Percentiles rank a stretch among this genome's conserved stretches.
phyloP scores from a whole-genome alignment of 2,888 invertebrate species.

The Dynastes tityus region DNA sequence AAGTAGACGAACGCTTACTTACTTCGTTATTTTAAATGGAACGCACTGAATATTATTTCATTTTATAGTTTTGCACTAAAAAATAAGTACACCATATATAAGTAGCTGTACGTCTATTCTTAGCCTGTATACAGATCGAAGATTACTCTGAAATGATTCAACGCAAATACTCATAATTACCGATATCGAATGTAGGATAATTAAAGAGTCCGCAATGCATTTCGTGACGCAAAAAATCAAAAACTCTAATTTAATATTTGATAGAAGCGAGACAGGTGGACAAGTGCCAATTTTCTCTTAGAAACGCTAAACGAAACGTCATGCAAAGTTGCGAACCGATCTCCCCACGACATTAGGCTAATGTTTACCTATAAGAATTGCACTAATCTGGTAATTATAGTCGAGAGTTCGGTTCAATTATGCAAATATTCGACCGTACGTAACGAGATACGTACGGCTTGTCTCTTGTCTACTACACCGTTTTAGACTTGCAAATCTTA shows the following conservation, averaged over 20 bases:
- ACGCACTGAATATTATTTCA: too few species aligned
- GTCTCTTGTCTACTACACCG: background rate
- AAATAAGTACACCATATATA: too few species aligned
- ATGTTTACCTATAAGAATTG: slow-evolving; percentile 21
- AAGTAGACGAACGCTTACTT: too few species aligned
- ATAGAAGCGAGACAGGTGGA: background rate
- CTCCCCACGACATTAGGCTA: slow-evolving; percentile 14
- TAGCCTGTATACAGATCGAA: too few species aligned
- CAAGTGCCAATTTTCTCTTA: slow-evolving; percentile 19
- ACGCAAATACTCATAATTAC: background rate
- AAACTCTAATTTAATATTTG: slow-evolving; percentile 11
- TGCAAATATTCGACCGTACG: slow-evolving; percentile 16
- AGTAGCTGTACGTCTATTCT: too few species aligned
- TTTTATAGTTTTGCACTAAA: too few species aligned
- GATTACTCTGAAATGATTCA: background rate
- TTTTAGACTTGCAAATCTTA: slow-evolving; percentile 29
- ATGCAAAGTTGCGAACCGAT: background rate
- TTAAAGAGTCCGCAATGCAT: background rate
- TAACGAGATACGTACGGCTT: background rate
- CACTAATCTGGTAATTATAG: slow-evolving; percentile 43
- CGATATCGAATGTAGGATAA: background rate
- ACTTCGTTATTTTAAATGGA: too few species aligned
- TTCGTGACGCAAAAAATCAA: background rate
- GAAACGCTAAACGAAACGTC: background rate
- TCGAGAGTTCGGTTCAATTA: slow-evolving; percentile 20